Percentiles rank a stretch among this genome's conserved stretches.
Conservation (phyloP, 2,113 vertebrate species). For the Phrynosoma platyrhinos region DNA sequence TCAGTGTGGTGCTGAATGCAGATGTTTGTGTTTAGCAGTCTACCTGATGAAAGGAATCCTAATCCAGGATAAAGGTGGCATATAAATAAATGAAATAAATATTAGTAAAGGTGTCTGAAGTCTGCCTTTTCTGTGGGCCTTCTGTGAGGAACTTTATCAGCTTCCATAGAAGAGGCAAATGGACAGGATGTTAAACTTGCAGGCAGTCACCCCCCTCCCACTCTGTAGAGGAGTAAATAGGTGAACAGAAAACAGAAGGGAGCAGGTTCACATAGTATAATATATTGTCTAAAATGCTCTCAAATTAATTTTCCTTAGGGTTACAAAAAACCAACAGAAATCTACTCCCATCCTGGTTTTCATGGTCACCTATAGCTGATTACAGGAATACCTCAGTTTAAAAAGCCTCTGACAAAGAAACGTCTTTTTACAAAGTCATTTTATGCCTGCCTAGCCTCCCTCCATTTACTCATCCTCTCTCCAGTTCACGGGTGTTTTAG, state of each 20-base stretch:
- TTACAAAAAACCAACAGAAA: too few relatives aligned
- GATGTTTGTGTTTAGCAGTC: background rate
- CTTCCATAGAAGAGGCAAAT: background rate
- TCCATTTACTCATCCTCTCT: too few relatives aligned
- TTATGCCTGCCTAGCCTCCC: too few relatives aligned
- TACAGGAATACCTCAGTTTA: too few relatives aligned
- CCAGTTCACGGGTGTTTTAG: too few relatives aligned
- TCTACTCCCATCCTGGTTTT: too few relatives aligned
- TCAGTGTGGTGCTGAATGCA: background rate
- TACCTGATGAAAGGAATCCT: background rate
- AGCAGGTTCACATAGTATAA: background rate
- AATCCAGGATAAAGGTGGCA: too few relatives aligned
- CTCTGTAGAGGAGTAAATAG: background rate
- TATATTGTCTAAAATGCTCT: background rate
- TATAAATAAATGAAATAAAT: too few relatives aligned
- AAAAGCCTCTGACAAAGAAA: too few relatives aligned
- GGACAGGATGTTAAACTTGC: background rate
- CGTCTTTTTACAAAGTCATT: too few relatives aligned
- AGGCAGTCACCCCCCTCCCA: background rate
- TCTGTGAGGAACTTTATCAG: too few relatives aligned
- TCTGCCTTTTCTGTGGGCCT: background rate
- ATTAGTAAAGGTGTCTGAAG: background rate
- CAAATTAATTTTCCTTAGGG: background rate
- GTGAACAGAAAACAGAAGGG: background rate
- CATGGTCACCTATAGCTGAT: too few relatives aligned